Evolutionary conservation across 2,888 invertebrate genomes (phyloP).

Genomic region (Chymomyza procnemis): DNA sequence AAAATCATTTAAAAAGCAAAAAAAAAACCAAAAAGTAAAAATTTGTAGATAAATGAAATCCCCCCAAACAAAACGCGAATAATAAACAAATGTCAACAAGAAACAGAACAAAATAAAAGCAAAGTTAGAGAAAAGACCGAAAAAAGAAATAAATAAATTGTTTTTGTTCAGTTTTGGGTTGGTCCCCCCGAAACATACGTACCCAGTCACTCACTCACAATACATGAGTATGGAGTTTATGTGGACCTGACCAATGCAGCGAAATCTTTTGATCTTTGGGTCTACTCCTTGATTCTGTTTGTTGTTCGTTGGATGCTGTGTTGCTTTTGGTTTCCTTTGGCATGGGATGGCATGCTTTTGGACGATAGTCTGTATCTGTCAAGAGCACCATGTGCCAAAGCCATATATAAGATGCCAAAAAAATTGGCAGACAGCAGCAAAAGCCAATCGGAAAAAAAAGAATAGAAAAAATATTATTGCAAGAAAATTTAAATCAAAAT

Average conservation of each 20-base stretch:
- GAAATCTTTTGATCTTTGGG: conserved; percentile 65
- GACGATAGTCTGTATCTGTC: conserved; percentile 12
- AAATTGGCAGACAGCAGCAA: conserved; percentile 28
- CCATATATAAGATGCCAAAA: conserved; percentile 31
- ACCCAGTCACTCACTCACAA: conserved; percentile 1
- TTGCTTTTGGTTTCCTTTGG: not conserved
- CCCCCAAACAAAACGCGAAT: conserved; percentile 44
- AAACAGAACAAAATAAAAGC: conserved; percentile 11
- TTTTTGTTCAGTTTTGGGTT: conserved; percentile 7
- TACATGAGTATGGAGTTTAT: not conserved
- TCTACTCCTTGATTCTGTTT: not conserved
- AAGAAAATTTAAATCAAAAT: not conserved
- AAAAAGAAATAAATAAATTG: conserved; percentile 7
- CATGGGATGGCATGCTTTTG: conserved; percentile 4
- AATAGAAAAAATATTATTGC: not conserved
- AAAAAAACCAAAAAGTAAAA: conserved; percentile 12
- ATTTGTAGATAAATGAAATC: conserved; percentile 24
- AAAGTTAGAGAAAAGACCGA: conserved; percentile 14
- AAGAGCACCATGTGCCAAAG: conserved; percentile 12
- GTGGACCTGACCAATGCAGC: conserved; percentile 42
- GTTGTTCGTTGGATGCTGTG: not conserved
- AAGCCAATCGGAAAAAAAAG: not conserved
- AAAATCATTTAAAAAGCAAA: conserved; percentile 51
- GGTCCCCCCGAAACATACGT: conserved; percentile 21
- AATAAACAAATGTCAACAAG: conserved; percentile 57